A percentile compares a stretch with the other conserved stretches of the same genome.
phyloP scores from a whole-genome alignment of 2,797 vertebrate species.

The Halcyon badia region DNA sequence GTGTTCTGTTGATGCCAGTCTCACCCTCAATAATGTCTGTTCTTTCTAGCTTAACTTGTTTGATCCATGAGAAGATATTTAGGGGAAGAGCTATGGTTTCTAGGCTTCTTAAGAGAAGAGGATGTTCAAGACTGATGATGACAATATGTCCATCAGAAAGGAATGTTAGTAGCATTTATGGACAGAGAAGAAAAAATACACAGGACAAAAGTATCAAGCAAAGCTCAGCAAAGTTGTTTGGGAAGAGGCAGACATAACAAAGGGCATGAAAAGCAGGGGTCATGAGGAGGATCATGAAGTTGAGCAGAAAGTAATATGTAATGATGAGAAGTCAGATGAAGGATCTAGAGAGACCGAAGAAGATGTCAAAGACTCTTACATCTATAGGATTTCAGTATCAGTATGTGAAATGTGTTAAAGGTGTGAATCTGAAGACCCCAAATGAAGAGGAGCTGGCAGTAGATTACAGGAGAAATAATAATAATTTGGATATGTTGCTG shows the following conservation, averaged over 20 bases:
- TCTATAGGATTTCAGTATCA: background rate
- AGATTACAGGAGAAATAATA: background rate
- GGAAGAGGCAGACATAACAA: background rate
- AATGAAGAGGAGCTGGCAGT: background rate
- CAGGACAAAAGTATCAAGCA: background rate
- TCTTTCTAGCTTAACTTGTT: background rate
- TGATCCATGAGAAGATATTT: background rate
- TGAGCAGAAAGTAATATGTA: background rate
- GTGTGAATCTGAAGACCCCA: background rate
- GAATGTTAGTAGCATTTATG: background rate
- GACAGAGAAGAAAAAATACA: background rate
- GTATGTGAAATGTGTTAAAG: rapidly evolving
- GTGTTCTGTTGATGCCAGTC: background rate
- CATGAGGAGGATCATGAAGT: background rate
- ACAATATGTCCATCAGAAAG: background rate
- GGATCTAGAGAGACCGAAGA: background rate
- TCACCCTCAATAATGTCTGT: background rate
- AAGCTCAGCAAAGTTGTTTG: background rate
- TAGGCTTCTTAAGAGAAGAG: background rate
- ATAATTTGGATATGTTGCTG: background rate
- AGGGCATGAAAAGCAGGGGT: background rate
- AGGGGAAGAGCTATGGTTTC: background rate
- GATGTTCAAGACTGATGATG: background rate
- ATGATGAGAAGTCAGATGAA: background rate
- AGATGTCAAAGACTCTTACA: background rate